These are phyloP conservation scores for Mormyrus lacerda DNA, from an alignment of 2,113 vertebrate genomes.

Conservation along the genomic window DNA sequence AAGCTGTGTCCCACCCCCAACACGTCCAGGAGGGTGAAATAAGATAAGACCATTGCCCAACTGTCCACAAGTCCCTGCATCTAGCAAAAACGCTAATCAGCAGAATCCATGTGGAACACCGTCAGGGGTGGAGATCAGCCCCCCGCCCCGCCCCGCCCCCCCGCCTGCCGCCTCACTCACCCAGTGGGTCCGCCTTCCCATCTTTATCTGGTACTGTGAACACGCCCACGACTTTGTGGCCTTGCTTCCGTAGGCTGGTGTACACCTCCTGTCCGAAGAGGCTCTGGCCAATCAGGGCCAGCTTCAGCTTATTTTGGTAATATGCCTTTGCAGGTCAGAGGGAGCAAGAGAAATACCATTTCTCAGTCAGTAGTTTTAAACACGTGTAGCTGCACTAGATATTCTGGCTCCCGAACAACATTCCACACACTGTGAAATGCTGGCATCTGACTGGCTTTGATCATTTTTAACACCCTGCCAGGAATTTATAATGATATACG, in stretches of 20 bases:
- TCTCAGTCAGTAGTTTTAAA: not conserved
- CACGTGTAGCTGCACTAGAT: not conserved
- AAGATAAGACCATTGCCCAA: not conserved
- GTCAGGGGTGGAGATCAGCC: not conserved
- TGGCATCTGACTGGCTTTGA: not conserved
- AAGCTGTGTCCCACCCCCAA: not conserved
- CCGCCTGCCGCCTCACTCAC: slow-evolving; percentile 60
- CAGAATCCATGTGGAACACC: not conserved
- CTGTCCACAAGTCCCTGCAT: not conserved
- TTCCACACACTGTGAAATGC: not conserved
- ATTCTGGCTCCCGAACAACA: not conserved
- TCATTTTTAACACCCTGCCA: not conserved
- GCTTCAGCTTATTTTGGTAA: slow-evolving; percentile 80
- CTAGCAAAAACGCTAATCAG: not conserved
- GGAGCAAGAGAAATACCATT: not conserved
- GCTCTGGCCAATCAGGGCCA: slow-evolving; percentile 95
- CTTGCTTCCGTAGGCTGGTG: slow-evolving; percentile 76
- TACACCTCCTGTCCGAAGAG: slow-evolving; percentile 97
- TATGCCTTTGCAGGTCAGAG: slow-evolving; percentile 55
- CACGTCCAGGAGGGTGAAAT: not conserved
- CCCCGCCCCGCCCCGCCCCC: not conserved
- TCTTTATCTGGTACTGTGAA: slow-evolving; percentile 95
- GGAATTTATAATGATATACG: not conserved
- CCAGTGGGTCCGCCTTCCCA: slow-evolving; percentile 90
- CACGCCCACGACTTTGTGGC: slow-evolving; percentile 88